Base-by-base conservation (phyloP, 2,888 invertebrate species). In the Panzeria rudis region DNA sequence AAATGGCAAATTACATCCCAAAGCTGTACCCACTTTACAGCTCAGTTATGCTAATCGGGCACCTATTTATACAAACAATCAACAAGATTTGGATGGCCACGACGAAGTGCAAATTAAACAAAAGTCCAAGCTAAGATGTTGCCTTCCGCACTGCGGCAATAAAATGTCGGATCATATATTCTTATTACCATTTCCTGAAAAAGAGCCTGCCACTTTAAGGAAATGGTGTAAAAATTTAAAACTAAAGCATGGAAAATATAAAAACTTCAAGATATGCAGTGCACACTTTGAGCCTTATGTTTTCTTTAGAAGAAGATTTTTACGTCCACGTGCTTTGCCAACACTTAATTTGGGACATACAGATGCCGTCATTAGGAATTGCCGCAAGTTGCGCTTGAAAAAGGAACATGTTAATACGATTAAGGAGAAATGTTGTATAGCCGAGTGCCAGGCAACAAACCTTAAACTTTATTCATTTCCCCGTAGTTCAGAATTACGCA, bases 201-300 rank as follows among this genome's bases (percentile, higher is more conserved):
- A 66, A 9, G 52, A 78, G 9, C 61, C 25, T 25, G 17, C 9
- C 2, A 56, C 35, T 5, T 17, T 56, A 2, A 44, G 59, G 2
- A 81, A 80, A 64, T 87, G 87, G 87, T 85, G 86, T 25, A 83
- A 66, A 61, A 84, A 85, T 23, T 56, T 87, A 23, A 78, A 72
- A 50, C 7, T 41, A 17, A 44, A 68, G 2, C 13, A 8, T 4
- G 7, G 15, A 1, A 61, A 78, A 25, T 13, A 11, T 8, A 73
- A 85, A 15, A 44, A 52, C 25, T 47, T 73, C 6, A 82, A 81
- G 9, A 84, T 87, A 20, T 87, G 87, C 35, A 77, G 41, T 15
- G 47, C 54, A 7, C 87, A 87, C 32, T 87, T 87, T 56, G 86
- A 86, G 5, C 59, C 83, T 0, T 80, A 81, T 52, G 78, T 76